Evolutionary conservation across 1,140 invertebrate species (phyloP).

Genomic region (Himalopsyche phryganea): DNA sequence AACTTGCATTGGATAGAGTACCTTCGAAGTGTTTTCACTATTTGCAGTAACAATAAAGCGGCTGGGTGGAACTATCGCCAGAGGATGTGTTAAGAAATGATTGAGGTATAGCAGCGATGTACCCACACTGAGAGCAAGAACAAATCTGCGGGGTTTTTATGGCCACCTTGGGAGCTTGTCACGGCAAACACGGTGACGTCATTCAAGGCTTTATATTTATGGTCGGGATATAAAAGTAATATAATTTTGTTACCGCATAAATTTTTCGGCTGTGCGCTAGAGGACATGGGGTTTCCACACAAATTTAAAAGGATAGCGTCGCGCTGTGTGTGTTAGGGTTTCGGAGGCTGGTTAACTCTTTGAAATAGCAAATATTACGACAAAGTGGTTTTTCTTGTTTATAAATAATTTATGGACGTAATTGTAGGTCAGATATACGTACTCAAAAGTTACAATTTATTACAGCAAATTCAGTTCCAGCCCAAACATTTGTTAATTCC

Average conservation of each 20-base stretch:
- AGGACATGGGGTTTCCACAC: background rate
- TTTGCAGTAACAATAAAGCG: slow-evolving; percentile 13
- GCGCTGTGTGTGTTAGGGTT: background rate
- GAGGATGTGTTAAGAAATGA: slow-evolving; percentile 2
- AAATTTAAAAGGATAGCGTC: too few species aligned
- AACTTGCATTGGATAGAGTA: background rate
- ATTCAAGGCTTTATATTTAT: slow-evolving; percentile 25
- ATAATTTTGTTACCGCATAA: slow-evolving; percentile 23
- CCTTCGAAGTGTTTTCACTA: background rate
- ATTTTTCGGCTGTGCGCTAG: slow-evolving; percentile 7
- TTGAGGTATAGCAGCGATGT: slow-evolving; percentile 2
- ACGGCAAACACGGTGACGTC: slow-evolving; percentile 14
- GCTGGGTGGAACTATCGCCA: background rate
- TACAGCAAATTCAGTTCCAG: too few species aligned
- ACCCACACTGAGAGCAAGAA: slow-evolving; percentile 8
- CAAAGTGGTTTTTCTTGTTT: too few species aligned
- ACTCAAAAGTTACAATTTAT: too few species aligned
- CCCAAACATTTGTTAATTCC: too few species aligned
- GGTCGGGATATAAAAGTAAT: slow-evolving; percentile 24
- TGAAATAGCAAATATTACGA: too few species aligned
- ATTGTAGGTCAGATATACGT: too few species aligned
- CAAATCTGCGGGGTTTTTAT: slow-evolving; percentile 21
- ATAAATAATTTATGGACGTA: too few species aligned
- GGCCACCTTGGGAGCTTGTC: slow-evolving; percentile 11
- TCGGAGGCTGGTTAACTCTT: background rate